These are phyloP conservation scores for Synanceia verrucosa DNA, from an alignment of 2,797 vertebrate species.

Conservation along the genomic window DNA sequence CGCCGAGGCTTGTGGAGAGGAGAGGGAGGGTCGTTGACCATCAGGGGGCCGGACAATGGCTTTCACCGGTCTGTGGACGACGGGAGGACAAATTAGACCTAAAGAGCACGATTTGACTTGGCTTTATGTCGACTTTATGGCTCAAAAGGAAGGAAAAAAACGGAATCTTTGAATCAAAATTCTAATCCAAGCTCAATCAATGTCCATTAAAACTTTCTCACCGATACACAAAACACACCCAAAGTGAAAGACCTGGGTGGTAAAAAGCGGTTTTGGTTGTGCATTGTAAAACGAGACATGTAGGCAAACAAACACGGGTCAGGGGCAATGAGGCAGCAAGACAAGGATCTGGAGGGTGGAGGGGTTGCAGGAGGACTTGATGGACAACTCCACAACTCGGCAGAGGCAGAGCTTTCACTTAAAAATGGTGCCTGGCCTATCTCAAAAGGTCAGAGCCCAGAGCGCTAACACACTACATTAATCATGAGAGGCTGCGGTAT, in stretches of 20 bases:
- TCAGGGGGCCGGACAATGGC: conserved; percentile 41
- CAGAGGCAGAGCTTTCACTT: conserved; percentile 84
- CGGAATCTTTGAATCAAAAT: background rate
- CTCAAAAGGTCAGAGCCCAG: conserved; percentile 86
- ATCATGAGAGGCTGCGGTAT: conserved; percentile 81
- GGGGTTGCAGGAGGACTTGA: conserved; percentile 70
- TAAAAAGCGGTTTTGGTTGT: conserved; percentile 52
- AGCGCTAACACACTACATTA: conserved; percentile 83
- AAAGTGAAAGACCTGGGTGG: conserved; percentile 21
- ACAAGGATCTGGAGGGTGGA: conserved; percentile 69
- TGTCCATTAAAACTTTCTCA: conserved; percentile 8
- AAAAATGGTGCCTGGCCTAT: conserved; percentile 86
- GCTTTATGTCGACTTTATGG: background rate
- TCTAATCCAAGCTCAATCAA: background rate
- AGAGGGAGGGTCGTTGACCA: conserved; percentile 56
- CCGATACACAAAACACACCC: conserved; percentile 16
- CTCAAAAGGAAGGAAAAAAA: background rate
- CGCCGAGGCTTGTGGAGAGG: conserved; percentile 51
- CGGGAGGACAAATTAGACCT: conserved; percentile 23
- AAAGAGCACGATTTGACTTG: conserved; percentile 13
- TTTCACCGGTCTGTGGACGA: conserved; percentile 30
- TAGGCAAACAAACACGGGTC: conserved; percentile 78
- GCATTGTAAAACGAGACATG: conserved; percentile 73
- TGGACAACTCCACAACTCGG: conserved; percentile 80
- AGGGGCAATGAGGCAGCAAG: conserved; percentile 72